These are phyloP conservation scores for Plestiodon gilberti DNA, from an alignment of 2,113 vertebrate genomes.

Conservation along the genomic window DNA sequence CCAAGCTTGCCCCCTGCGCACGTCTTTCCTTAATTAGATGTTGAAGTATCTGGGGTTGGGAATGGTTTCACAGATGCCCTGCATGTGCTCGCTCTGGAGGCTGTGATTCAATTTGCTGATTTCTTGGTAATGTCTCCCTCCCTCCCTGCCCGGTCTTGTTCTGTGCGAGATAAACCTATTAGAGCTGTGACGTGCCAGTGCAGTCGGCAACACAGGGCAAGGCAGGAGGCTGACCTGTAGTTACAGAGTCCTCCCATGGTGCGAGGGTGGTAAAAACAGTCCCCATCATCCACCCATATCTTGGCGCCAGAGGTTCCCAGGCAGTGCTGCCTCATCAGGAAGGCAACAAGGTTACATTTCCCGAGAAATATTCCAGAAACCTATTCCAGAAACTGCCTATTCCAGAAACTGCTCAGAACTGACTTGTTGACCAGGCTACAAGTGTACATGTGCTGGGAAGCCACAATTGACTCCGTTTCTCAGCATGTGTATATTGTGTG, in stretches of 20 bases:
- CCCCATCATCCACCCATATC: rapidly evolving
- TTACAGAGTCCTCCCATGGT: not conserved
- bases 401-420: not conserved
- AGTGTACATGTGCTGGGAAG: not conserved
- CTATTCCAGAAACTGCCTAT: rapidly evolving
- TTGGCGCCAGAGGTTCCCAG: not conserved
- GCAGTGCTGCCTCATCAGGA: rapidly evolving
- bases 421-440: not conserved
- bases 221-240: not conserved
- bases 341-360: not conserved
- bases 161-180: conserved; percentile 29
- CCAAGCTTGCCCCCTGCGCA: conserved; percentile 9
- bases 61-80: conserved; percentile 50
- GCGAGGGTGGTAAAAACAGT: no score
- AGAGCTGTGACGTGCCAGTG: not conserved
- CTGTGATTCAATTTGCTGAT: conserved; percentile 57
- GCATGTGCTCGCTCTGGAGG: conserved; percentile 45
- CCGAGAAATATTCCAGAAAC: not conserved
- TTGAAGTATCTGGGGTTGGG: conserved; percentile 55
- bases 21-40: conserved; percentile 43
- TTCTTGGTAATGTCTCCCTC: conserved; percentile 45
- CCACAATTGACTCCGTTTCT: not conserved
- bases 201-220: rapidly evolving
- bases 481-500: not conserved
- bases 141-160: not conserved